Conservation (phyloP, 2,113 vertebrate species). For the Xenopus borealis region DNA sequence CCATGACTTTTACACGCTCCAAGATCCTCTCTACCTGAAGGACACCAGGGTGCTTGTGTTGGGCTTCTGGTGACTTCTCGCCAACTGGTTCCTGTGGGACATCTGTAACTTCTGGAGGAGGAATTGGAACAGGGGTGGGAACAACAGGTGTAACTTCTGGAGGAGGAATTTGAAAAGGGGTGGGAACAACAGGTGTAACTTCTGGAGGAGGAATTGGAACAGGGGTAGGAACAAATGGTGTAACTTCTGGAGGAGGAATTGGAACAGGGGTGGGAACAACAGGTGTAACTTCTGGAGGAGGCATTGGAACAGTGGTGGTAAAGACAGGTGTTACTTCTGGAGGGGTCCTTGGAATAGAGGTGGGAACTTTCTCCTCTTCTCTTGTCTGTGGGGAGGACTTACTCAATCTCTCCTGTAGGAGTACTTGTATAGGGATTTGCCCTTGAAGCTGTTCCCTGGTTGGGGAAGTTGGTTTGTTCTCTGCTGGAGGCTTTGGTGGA, state of each 20-base stretch:
- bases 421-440: conserved; percentile 35
- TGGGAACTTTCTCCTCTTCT: conserved; percentile 64
- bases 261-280: conserved; percentile 43
- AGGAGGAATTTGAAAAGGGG: conserved; percentile 53
- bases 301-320: conserved; percentile 48
- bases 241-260: conserved; percentile 64
- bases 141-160: conserved; percentile 60
- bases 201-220: conserved; percentile 64
- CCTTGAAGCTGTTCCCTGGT: neutral
- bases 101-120: conserved; percentile 61
- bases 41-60: conserved; percentile 79
- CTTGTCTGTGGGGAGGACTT: conserved; percentile 67
- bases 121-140: conserved; percentile 52
- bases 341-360: conserved; percentile 53
- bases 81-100: conserved; percentile 55
- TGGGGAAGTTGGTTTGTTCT: conserved; percentile 54
- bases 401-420: conserved; percentile 57
- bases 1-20: conserved; percentile 79
- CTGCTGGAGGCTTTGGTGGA: conserved; percentile 62
- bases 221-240: conserved; percentile 33
- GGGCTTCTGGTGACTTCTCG: conserved; percentile 59
- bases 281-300: conserved; percentile 61
- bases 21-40: conserved; percentile 88
- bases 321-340: conserved; percentile 57
- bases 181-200: conserved; percentile 48